Evolutionary conservation across 2,888 invertebrate species (phyloP), one percentile per base, ranked within the genome.

Genomic region (Drosophila anceps): DNA sequence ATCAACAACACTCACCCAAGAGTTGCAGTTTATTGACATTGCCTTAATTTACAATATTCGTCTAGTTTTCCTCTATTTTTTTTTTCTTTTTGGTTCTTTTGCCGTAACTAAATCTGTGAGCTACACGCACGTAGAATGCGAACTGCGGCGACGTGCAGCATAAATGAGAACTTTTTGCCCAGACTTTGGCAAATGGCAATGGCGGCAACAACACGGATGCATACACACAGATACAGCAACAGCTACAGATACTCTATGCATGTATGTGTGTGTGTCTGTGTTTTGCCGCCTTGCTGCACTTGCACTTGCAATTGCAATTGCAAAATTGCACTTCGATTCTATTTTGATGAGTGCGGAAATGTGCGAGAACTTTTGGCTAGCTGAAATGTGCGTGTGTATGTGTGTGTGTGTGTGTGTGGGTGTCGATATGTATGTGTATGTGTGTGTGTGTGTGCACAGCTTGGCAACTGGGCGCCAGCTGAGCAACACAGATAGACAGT

Each of bases 261-360:
- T 67, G 4, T 46, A 24, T 35, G 18, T 46, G 27, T 58, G 18
- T 64, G 55, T 69, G 20, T 57, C 15, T 44, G 20, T 72, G 51
- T 61, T 37, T 43, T 58, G 61, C 60, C 57, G 46, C 57, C 66
- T 57, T 50, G 73, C n/a, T 73, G 69, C 69, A 67, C 72, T 73
- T 86, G 84, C 84, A 84, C 76, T 82, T 84, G 48, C 48, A 48
- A 48, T 48, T 29, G 84, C 79, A 73, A 67, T 65, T 71, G 63
- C 66, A 63, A 76, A 76, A 61, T 69, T 74, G 62, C 73, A 69
- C 69, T 73, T 80, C 72, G 71, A 73, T 77, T 69, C 73, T 77
- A 74, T 81, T 81, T 81, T 81, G 81, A 81, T 83, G 79, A 79
- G 81, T 88, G 86, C 86, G 86, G 86, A 87, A 87, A 85, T 81